Percentiles rank a stretch among this genome's conserved stretches.
These are phyloP conservation scores for Mesochorus sp. DNA, from an alignment of 2,888 invertebrate genomes.

Conservation along the genomic window DNA sequence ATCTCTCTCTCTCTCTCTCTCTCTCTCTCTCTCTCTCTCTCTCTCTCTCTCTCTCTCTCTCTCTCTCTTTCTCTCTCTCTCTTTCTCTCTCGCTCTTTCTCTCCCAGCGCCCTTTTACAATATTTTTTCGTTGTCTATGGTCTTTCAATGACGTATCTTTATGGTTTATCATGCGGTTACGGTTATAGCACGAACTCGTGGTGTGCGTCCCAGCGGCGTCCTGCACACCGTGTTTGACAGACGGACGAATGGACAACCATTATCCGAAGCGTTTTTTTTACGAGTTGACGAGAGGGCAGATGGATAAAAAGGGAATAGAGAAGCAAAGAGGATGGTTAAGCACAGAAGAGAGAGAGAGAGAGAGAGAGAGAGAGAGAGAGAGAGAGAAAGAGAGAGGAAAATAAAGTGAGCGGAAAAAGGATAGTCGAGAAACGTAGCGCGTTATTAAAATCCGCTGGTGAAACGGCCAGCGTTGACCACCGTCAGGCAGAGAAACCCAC, in stretches of 20 bases:
- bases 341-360: conserved; percentile 1
- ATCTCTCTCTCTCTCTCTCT: conserved; percentile 27
- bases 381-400: conserved; percentile 16
- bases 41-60: not conserved
- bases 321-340: conserved; percentile 26
- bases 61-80: conserved; percentile 20
- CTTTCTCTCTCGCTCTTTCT: conserved; percentile 10
- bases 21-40: not conserved
- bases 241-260: conserved; percentile 50
- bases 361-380: conserved; percentile 1
- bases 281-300: conserved; percentile 20
- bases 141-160: conserved; percentile 66
- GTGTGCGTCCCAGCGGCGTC: conserved; percentile 51
- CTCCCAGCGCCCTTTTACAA: not conserved
- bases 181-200: conserved; percentile 64
- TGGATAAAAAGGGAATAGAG: not conserved
- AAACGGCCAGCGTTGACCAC: conserved; percentile 7
- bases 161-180: conserved; percentile 69
- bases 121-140: conserved; percentile 25
- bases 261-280: conserved; percentile 55
- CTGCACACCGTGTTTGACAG: conserved; percentile 33
- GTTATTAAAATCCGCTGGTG: conserved; percentile 45
- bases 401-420: not conserved
- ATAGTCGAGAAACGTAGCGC: conserved; percentile 28
- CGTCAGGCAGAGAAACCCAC: conserved; percentile 11